Evolutionary conservation across 2,888 invertebrate species (phyloP).

Genomic region (Pristionchus fissidentatus): DNA sequence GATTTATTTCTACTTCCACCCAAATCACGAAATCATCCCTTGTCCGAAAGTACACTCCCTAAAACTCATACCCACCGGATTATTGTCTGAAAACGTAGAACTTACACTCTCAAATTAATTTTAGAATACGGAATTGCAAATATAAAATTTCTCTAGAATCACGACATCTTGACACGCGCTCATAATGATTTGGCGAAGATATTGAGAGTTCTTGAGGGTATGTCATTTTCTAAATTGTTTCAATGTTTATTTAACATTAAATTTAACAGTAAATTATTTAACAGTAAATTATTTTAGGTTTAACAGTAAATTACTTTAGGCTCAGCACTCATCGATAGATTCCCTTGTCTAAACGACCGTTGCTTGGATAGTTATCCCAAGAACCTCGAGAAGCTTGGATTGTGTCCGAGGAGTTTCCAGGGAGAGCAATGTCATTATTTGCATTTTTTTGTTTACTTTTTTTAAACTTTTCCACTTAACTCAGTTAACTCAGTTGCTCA

Average conservation of each 20-base stretch:
- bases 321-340: background rate
- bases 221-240: background rate
- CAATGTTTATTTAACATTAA: background rate
- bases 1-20: background rate
- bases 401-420: conserved; percentile 26
- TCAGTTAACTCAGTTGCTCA: no score
- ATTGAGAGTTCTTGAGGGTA: background rate
- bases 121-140: background rate
- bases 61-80: background rate
- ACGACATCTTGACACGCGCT: conserved; percentile 38
- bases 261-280: background rate
- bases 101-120: no score
- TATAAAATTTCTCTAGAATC: conserved; percentile 27
- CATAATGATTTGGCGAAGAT: conserved; percentile 22
- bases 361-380: conserved; percentile 22
- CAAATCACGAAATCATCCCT: no score
- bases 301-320: background rate
- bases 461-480: no score
- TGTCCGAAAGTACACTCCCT: background rate
- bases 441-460: no score
- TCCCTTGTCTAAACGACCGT: background rate
- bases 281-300: no score
- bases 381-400: background rate
- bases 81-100: no score
- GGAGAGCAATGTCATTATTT: background rate